Base-by-base conservation (phyloP, 2,888 invertebrate genomes). In the Spisula subtruncata region DNA sequence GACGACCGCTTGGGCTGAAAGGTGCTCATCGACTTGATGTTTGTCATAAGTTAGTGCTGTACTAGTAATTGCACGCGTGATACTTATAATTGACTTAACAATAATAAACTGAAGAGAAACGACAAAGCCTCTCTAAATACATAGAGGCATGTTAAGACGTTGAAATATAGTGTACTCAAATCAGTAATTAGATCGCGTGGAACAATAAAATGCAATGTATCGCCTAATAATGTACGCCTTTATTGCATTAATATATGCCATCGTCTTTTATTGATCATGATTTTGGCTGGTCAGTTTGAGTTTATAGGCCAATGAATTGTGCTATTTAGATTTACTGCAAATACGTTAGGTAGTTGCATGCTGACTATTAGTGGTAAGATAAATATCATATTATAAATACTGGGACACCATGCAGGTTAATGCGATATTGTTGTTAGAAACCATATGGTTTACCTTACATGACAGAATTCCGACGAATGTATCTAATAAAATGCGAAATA, bases 391-490 rank as follows among this genome's bases (percentile, higher is more conserved):
- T 66, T 25, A 66, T 25, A 25, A 66, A n/a, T n/a, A n/a, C 60
- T 25, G 8, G n/a, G 60, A 66, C n/a, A 6, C 5, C 60, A 20
- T 4, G 60, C 60, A 25, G 60, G n/a, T 66, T 25, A n/a, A 66
- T 66, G 25, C 0, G n/a, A 20, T n/a, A n/a, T 66, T 66, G 25
- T 66, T 25, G 60, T 25, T 41, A 66, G 0, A 12, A 10, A 25
- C 60, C 60, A 66, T 66, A 66, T 66, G 60, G 60, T 66, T 66
- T 66, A 66, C 60, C 25, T 66, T 66, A 66, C 60, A 66, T 0
- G 60, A 10, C 25, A 25, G 25, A 66, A 66, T 66, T 66, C 60
- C 60, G 25, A 66, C 25, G 60, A 66, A 66, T 66, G 60, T 25
- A 25, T 66, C 60, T 25, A 66, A 66, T 66, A 66, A 25, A 66